Conservation (phyloP, 2,888 invertebrate genomes). For the Silvanus unidentatus region DNA sequence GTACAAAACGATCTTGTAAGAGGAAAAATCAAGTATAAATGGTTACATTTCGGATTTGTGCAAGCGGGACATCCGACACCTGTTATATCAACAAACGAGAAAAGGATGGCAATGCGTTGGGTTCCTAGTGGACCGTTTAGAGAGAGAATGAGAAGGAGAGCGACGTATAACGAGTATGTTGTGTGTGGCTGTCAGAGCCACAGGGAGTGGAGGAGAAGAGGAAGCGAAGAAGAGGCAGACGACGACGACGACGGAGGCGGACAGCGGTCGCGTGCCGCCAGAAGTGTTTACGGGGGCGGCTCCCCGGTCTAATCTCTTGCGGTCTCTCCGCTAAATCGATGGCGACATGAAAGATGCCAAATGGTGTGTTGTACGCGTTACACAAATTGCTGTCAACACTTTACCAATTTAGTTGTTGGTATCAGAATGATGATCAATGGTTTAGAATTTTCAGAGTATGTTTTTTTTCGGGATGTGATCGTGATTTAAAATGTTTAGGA, state of each 20-base stretch:
- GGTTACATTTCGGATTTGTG: not conserved
- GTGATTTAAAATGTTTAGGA: too few species aligned
- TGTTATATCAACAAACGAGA: slow-evolving; percentile 14
- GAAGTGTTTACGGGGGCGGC: slow-evolving; percentile 25
- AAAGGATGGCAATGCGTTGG: too few species aligned
- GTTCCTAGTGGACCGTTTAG: too few species aligned
- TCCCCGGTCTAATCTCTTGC: slow-evolving; percentile 20
- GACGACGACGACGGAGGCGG: slow-evolving; percentile 31
- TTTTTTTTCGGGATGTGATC: too few species aligned
- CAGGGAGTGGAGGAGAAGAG: slow-evolving; percentile 6
- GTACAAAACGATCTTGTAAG: too few species aligned
- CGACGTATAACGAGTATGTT: not conserved
- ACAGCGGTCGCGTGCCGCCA: slow-evolving; percentile 43
- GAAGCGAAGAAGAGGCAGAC: slow-evolving; percentile 13
- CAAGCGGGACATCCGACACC: slow-evolving; percentile 16
- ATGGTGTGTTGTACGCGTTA: not conserved
- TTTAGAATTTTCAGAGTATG: too few species aligned
- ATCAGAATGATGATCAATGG: too few species aligned
- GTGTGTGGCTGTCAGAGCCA: not conserved
- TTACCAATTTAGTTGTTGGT: too few species aligned
- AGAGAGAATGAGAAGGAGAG: not conserved
- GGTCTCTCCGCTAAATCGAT: slow-evolving; percentile 17
- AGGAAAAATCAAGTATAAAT: too few species aligned
- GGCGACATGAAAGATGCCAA: slow-evolving; percentile 6
- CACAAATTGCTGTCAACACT: too few species aligned